These are phyloP conservation scores for Platygyra sinensis DNA, from an alignment of 64 coral and sea anemone genomes.

Conservation along the genomic window DNA sequence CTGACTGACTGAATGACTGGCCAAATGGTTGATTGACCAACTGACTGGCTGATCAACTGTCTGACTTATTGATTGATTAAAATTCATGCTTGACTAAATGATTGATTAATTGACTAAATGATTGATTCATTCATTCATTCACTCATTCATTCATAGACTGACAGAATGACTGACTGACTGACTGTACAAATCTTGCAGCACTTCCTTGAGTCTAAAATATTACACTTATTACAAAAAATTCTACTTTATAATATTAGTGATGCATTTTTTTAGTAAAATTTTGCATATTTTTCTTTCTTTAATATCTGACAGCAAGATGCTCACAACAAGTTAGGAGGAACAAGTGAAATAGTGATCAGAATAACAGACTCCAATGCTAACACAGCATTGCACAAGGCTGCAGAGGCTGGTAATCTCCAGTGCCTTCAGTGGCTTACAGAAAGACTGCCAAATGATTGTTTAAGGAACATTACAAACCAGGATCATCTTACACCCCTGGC, in stretches of 20 bases:
- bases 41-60: too few species aligned
- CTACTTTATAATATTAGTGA: too few species aligned
- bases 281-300: not conserved
- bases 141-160: not conserved
- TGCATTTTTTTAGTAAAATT: not conserved
- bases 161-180: too few species aligned
- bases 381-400: conserved; percentile 80
- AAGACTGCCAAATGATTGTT: conserved; percentile 38
- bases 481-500: conserved; percentile 53
- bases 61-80: too few species aligned
- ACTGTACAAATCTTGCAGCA: too few species aligned
- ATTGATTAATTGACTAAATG: too few species aligned
- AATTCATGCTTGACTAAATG: too few species aligned
- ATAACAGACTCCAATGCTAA: conserved; percentile 58
- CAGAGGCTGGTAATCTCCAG: conserved; percentile 53
- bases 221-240: too few species aligned
- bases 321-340: conserved; percentile 32
- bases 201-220: too few species aligned
- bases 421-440: conserved; percentile 81
- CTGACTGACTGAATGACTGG: too few species aligned
- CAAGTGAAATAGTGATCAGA: conserved; percentile 63
- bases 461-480: conserved; percentile 62
- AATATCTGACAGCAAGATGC: conserved; percentile 64
- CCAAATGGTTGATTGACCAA: too few species aligned
- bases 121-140: not conserved